A percentile compares a stretch with the other conserved stretches of the same genome.
phyloP scores from a whole-genome alignment of 2,888 invertebrate species.

The Folsomia manolachei region DNA sequence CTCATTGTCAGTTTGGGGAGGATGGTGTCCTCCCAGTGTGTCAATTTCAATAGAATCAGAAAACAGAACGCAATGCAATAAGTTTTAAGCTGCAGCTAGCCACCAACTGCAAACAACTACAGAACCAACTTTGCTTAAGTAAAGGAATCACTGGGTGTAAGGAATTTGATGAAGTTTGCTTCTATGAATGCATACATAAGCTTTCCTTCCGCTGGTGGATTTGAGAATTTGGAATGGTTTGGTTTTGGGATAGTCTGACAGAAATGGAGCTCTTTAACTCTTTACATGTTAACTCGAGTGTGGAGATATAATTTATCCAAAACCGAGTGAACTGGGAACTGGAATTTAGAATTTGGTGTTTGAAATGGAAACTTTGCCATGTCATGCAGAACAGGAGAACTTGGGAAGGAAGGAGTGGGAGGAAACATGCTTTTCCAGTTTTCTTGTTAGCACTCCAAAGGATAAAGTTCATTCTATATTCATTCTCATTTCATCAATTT shows the following conservation, averaged over 20 bases:
- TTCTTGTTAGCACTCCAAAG: no score
- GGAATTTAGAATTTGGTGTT: background rate
- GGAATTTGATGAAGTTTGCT: conserved; percentile 3
- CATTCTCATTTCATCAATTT: no score
- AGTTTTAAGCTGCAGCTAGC: no score
- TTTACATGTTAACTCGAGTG: background rate
- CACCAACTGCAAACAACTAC: no score
- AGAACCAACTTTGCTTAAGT: background rate
- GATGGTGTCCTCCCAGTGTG: no score
- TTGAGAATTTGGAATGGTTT: background rate
- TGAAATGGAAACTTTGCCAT: conserved; percentile 7
- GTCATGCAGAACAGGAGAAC: background rate
- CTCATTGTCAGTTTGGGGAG: no score
- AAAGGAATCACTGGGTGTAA: background rate
- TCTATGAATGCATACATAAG: background rate
- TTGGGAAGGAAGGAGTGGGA: no score
- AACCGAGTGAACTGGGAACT: background rate
- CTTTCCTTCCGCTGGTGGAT: background rate
- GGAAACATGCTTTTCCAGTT: no score
- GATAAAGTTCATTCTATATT: no score
- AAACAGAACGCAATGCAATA: no score
- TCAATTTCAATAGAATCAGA: background rate
- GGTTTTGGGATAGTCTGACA: background rate
- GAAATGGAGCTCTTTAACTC: conserved; percentile 7
- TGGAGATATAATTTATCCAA: conserved; percentile 15